Base-by-base conservation (phyloP, 2,888 invertebrate species). In the Ennomos quercinarius region DNA sequence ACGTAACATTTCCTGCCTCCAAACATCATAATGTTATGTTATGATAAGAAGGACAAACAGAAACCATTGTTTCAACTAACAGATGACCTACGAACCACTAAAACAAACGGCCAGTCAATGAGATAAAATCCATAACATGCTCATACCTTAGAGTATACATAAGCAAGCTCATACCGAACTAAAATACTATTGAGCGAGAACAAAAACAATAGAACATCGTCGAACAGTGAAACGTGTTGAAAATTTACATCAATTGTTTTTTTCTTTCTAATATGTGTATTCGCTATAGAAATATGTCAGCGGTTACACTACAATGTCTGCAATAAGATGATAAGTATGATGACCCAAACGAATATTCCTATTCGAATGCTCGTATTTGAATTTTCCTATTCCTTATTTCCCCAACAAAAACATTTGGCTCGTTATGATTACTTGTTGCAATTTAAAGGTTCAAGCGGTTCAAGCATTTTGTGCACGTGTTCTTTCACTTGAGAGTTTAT, bases 101-200 rank as follows among this genome's bases (percentile, higher is more conserved):
- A 61, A 60, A 60, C 57, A 57, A 61, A 42, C 36, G 57, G 0
- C 13, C 48, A 60, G 38, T 61, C 57, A 63, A 56, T 63, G 53
- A 63, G 65, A 66, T 66, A 44, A 62, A 57, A 65, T 52, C 50
- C 59, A 65, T 60, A 61, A 66, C 64, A 66, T 49, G 38, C 40
- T 43, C 6, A 40, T 46, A 42, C 40, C 13, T n/a, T n/a, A n/a
- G n/a, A n/a, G n/a, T n/a, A n/a, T n/a, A n/a, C n/a, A n/a, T n/a
- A n/a, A n/a, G n/a, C 64, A 66, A 46, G 38, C 40, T 43, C 6
- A 40, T 46, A 42, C 40, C 13, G 8, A 63, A 57, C 57, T 60
- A 17, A 58, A 56, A 61, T 55, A 61, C 48, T 56, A 61, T 48
- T 48, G 44, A 60, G 39, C 27, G 37, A 39, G 49, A 48, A 57